These are phyloP conservation scores for Coboldia fuscipes DNA, from an alignment of 1,140 invertebrate genomes.

Conservation along the genomic window DNA sequence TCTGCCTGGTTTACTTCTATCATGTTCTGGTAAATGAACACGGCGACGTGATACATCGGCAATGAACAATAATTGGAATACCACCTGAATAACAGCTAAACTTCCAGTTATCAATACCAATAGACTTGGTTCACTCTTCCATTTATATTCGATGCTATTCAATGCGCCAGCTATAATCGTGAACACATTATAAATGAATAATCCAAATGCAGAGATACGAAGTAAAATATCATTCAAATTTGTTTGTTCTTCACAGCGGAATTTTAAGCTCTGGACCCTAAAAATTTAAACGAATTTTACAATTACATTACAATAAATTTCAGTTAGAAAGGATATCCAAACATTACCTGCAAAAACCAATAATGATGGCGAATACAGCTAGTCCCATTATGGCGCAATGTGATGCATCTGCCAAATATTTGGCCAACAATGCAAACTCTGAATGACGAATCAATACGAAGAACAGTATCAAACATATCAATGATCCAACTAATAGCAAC, in stretches of 20 bases:
- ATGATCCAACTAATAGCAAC: conserved; percentile 67
- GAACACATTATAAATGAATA: conserved; percentile 82
- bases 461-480: conserved; percentile 85
- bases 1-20: conserved; percentile 79
- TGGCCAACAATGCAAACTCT: conserved; percentile 56
- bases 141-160: conserved; percentile 55
- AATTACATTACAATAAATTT: not conserved
- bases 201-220: conserved; percentile 73
- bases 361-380: conserved; percentile 69
- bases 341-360: conserved; percentile 61
- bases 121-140: conserved; percentile 68
- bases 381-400: conserved; percentile 72
- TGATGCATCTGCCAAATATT: conserved; percentile 75
- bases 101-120: conserved; percentile 75
- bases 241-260: conserved; percentile 70
- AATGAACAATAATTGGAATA: conserved; percentile 85
- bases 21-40: conserved; percentile 76
- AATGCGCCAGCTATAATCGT: conserved; percentile 77
- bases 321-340: not conserved
- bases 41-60: conserved; percentile 77
- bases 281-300: conserved; percentile 11
- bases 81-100: conserved; percentile 65
- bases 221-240: conserved; percentile 77
- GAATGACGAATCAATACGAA: conserved; percentile 76
- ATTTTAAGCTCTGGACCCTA: conserved; percentile 70